Percentiles rank a stretch among this genome's conserved stretches.
These are phyloP conservation scores for Eustalomyia histrio DNA, from an alignment of 2,888 invertebrate genomes.

Conservation along the genomic window DNA sequence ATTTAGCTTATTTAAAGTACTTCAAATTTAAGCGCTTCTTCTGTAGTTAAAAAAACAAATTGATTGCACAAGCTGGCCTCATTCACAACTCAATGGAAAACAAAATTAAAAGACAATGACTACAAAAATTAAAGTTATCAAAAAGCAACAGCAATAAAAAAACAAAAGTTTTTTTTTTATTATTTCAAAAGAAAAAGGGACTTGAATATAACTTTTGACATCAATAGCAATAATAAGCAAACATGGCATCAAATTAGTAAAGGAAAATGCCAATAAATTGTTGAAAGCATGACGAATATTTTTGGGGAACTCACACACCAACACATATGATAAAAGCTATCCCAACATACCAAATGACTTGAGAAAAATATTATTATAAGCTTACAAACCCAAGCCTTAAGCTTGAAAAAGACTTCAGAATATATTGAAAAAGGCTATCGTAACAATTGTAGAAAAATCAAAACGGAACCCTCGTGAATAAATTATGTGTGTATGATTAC, in stretches of 20 bases:
- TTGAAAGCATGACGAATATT: constrained; percentile 31
- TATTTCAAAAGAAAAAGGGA: constrained; percentile 24
- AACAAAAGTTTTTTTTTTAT: constrained; percentile 44
- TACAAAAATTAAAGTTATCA: constrained; percentile 1
- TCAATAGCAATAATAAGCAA: constrained; percentile 48
- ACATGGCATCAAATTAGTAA: constrained; percentile 42
- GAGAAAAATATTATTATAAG: too few relatives aligned
- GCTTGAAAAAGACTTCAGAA: too few relatives aligned
- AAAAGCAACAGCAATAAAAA: constrained; percentile 24
- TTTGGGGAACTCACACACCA: neutral
- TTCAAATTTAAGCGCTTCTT: neutral
- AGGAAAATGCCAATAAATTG: constrained; percentile 56
- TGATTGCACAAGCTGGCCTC: constrained; percentile 28
- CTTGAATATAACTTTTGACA: constrained; percentile 49
- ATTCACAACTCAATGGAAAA: constrained; percentile 48
- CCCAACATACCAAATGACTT: too few relatives aligned
- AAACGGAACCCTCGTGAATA: too few relatives aligned
- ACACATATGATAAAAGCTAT: neutral
- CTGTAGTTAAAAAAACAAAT: too few relatives aligned
- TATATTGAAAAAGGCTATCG: too few relatives aligned
- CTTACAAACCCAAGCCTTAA: too few relatives aligned
- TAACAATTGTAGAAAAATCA: too few relatives aligned
- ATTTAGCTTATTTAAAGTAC: too few relatives aligned
- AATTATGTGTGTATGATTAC: too few relatives aligned
- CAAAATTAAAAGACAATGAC: constrained; percentile 40